Base-by-base conservation (phyloP, 1,140 invertebrate genomes). In the Macrotrachela quadricornifera region DNA sequence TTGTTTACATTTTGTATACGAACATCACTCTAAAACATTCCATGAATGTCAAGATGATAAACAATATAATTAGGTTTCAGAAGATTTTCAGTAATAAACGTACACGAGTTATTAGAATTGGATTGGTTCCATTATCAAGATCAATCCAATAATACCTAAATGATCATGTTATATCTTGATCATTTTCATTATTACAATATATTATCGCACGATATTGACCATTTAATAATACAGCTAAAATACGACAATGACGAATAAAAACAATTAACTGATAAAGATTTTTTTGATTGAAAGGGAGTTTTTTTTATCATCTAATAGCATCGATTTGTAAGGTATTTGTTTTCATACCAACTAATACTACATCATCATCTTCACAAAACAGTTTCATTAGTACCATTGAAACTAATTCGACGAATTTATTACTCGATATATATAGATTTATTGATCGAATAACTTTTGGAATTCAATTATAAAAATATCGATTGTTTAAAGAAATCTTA, bases 261-360 rank as follows among this genome's bases (percentile, higher is more conserved):
- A 86, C 88, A 59, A 95, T 80, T 62, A 83, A 95, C 9, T 97
- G 64, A 69, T 96, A 97, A 41, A 87, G 73, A 10, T 88, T 88
- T 37, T 95, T 74, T 88, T 90, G 95, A 64, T 96, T 91, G 62
- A 92, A 83, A 0, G 88, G 88, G 36, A 97, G 78, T 1, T 83
- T 78, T 44, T 84, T 85, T 30, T 30, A 30, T 8, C 21, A 8
- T 30, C 21, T 8, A 30, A 30, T 8, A 30, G 21, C 21, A 30
- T 30, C 21, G 8, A 30, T 8, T 30, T 30, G 21, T 8, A 30
- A 4, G 8, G 21, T 30, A 30, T 8, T 8, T 4, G 21, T 30
- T 30, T 30, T 8, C 21, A 30, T 30, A 0, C 90, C 88, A 30
- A 92, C 80, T 37, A 92, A 77, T 10, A 85, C 85, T 10, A 39